Conservation (phyloP, 1,140 invertebrate genomes). For the Venustaconcha ellipsiformis region DNA sequence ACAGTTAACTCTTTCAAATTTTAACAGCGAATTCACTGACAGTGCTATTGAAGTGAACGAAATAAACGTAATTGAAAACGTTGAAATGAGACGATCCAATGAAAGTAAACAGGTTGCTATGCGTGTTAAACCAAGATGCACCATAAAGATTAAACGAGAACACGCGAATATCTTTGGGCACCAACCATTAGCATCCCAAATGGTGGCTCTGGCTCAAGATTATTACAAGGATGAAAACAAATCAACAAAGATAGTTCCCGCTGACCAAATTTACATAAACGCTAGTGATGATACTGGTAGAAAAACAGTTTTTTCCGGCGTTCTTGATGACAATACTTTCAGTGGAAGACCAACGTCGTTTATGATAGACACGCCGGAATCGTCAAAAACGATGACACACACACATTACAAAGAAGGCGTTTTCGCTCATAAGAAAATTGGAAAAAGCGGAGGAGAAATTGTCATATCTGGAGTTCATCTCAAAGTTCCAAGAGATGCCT, state of each 20-base stretch:
- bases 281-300: background rate
- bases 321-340: conserved; percentile 10
- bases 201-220: conserved; percentile 15
- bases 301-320: conserved; percentile 2
- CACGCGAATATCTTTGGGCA: conserved; percentile 9
- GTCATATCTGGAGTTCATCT: conserved; percentile 15
- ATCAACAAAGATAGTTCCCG: conserved; percentile 1
- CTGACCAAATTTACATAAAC: conserved; percentile 13
- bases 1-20: background rate
- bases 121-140: background rate
- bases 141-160: conserved; percentile 12
- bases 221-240: conserved; percentile 16
- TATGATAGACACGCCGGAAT: background rate
- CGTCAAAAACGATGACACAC: background rate
- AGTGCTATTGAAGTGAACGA: conserved; percentile 26
- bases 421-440: conserved; percentile 20
- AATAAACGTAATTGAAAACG: background rate
- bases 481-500: conserved; percentile 15
- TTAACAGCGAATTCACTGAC: background rate
- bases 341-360: conserved; percentile 19
- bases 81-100: background rate
- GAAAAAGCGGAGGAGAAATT: conserved; percentile 1
- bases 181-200: background rate
- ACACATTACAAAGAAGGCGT: conserved; percentile 23
- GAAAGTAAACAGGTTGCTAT: background rate